These are phyloP conservation scores for Elegia similella DNA, from an alignment of 2,888 invertebrate species.

Conservation along the genomic window DNA sequence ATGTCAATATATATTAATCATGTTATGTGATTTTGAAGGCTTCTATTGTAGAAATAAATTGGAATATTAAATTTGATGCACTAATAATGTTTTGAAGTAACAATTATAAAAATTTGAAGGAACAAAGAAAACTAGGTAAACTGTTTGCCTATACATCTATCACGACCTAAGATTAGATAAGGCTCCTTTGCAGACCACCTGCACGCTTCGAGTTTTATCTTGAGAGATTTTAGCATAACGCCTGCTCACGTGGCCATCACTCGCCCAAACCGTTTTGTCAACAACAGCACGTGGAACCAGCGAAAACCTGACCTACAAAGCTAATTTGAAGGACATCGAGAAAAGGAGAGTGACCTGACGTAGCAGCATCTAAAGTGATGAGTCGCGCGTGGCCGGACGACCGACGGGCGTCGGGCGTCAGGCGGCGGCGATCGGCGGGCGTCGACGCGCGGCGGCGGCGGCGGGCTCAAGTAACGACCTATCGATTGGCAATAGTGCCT, in stretches of 20 bases:
- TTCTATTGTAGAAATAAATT: no score
- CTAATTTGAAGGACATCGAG: conserved; percentile 82
- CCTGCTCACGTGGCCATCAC: background rate
- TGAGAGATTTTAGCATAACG: background rate
- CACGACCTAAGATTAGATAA: no score
- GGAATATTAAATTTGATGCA: no score
- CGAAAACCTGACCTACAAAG: conserved; percentile 81
- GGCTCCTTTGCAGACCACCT: no score
- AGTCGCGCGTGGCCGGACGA: conserved; percentile 69
- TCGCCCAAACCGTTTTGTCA: conserved; percentile 43
- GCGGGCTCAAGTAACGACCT: conserved; percentile 72
- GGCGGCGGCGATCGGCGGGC: conserved; percentile 32
- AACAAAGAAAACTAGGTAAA: no score
- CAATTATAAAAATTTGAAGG: no score
- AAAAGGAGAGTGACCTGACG: conserved; percentile 82
- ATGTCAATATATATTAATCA: no score
- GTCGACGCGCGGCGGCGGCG: conserved; percentile 33
- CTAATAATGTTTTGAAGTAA: no score
- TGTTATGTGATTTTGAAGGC: no score
- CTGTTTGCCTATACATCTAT: no score
- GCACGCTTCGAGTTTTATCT: no score
- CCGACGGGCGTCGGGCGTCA: conserved; percentile 37
- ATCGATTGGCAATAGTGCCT: conserved; percentile 81
- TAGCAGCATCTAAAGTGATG: conserved; percentile 79
- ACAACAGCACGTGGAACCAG: conserved; percentile 75